These are phyloP conservation scores for Hypsibius dujardini DNA, from an alignment of 1,140 invertebrate species.

Conservation along the genomic window DNA sequence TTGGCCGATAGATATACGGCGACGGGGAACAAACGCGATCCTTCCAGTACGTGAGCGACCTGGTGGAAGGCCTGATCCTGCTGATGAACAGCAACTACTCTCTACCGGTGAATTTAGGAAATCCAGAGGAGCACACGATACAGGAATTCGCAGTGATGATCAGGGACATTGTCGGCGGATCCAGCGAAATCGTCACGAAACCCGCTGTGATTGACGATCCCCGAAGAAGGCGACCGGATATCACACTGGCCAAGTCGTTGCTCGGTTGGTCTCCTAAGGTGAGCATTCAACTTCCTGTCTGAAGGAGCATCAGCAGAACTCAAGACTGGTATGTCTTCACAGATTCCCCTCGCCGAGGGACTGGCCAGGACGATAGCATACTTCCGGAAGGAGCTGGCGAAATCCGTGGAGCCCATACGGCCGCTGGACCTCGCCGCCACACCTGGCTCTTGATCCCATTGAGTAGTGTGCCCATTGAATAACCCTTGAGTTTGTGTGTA, in stretches of 20 bases:
- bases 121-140: conserved; percentile 93
- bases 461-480: too few relatives aligned
- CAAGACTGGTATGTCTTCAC: conserved; percentile 7
- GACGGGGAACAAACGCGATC: conserved; percentile 88
- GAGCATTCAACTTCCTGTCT: conserved; percentile 20
- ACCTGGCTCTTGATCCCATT: too few relatives aligned
- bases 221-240: conserved; percentile 76
- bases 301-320: background rate
- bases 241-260: conserved; percentile 60
- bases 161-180: conserved; percentile 50
- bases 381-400: conserved; percentile 64
- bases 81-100: conserved; percentile 89
- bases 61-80: conserved; percentile 78
- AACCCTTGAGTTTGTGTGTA: background rate
- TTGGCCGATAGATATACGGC: conserved; percentile 56
- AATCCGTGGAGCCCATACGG: conserved; percentile 30
- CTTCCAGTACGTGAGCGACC: conserved; percentile 92
- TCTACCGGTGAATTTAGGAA: conserved; percentile 84
- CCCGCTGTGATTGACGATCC: conserved; percentile 85
- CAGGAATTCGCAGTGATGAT: conserved; percentile 87
- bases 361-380: conserved; percentile 73
- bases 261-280: conserved; percentile 88
- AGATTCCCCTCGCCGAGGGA: conserved; percentile 59
- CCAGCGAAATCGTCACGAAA: conserved; percentile 60
- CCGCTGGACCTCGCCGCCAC: background rate